Base-by-base conservation (phyloP, 2,888 invertebrate genomes). In the Polietes domitor region DNA sequence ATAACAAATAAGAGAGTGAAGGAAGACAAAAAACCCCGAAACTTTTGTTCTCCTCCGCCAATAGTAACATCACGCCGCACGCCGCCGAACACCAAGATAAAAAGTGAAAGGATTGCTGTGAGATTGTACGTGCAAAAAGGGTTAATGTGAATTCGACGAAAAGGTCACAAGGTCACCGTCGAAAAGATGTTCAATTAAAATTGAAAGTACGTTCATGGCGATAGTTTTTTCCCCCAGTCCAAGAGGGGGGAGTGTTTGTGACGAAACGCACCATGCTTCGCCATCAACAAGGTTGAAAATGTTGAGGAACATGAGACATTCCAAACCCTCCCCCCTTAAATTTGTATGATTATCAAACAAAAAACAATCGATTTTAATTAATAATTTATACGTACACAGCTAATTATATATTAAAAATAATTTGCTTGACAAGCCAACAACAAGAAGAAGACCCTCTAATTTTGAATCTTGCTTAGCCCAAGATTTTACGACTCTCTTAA, bases 71-170 rank as follows among this genome's bases (percentile, higher is more conserved):
- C 32, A 32, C n/a, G n/a, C n/a, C n/a, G n/a, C n/a, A n/a, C 12
- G 6, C 37, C 37, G 7, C 37, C 7, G 7, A 37, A 53, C 2
- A 24, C 53, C 6, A 53, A 2, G 65, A 17, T 47, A 72, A 74
- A 37, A 83, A 79, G 79, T 79, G 79, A 83, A 83, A 79, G 83
- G 72, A 73, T 53, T 37, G 5, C 21, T 58, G 58, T 26, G 10
- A n/a, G n/a, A n/a, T 53, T 41, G 47, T 55, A 63, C 26, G n/a
- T 63, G 43, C 19, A 7, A 37, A 73, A 83, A 73, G 41, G 37
- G 65, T 55, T 76, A 47, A 68, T 37, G 61, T 41, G 37, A 53
- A 72, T 68, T 78, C 17, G 21, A 53, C 12, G 12, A 21, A 74
- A 79, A 77, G 79, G 79, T 79, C 58, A 82, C 47, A 75, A 75